Percentiles rank a stretch among this genome's conserved stretches.
These are phyloP conservation scores for Valencia hispanica DNA, from an alignment of 2,797 vertebrate genomes.

Conservation along the genomic window DNA sequence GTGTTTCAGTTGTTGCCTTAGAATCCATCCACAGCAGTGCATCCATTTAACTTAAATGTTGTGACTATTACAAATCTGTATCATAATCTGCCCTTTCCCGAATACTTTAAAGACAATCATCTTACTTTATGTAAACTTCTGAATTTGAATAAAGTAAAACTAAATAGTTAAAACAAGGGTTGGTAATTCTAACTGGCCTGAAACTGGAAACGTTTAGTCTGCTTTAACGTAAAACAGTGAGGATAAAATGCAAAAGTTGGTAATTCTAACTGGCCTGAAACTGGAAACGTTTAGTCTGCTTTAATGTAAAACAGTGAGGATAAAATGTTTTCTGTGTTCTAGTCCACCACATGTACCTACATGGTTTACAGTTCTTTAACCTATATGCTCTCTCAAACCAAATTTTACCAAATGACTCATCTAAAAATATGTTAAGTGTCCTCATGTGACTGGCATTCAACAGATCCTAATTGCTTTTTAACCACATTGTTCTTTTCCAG, in stretches of 20 bases:
- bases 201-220: not conserved
- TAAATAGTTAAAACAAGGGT: no score
- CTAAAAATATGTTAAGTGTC: not conserved
- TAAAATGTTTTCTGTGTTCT: not conserved
- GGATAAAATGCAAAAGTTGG: not conserved
- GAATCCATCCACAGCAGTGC: no score
- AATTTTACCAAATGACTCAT: not conserved
- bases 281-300: not conserved
- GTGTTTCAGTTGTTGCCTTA: not conserved
- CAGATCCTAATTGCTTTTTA: constrained; percentile 37
- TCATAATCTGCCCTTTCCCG: no score
- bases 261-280: no score
- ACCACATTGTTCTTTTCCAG: constrained; percentile 33
- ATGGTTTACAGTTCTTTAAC: not conserved
- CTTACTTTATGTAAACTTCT: no score
- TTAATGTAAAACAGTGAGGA: not conserved
- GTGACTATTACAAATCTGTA: no score
- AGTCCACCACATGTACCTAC: not conserved
- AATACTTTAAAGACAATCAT: no score
- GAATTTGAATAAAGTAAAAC: no score
- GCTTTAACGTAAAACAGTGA: not conserved
- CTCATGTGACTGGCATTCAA: constrained; percentile 15
- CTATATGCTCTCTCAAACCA: not conserved
- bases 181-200: no score
- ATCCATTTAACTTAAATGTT: no score